Evolutionary conservation across 1,140 invertebrate genomes (phyloP), one percentile per base, ranked within the genome.

Genomic region (Bombyx mandarina): DNA sequence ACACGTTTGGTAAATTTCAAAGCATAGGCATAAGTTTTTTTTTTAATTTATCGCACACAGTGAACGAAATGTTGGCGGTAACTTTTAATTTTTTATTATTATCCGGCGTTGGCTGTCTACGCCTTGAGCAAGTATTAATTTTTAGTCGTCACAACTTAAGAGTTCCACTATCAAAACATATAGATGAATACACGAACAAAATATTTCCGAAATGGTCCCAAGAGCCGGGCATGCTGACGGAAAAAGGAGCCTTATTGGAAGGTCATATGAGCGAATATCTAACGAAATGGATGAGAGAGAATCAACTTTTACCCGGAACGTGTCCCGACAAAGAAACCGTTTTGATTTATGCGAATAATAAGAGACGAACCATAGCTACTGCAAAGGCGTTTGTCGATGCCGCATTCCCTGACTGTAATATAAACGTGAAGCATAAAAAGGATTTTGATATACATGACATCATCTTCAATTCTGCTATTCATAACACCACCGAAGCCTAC

Each of bases 131-230:
- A 72, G 75, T 86, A n/a, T 54, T 82, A 7, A 69, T 79, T 53
- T 61, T 86, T 54, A 77, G 79, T 45, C 67, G 82, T 26, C 82
- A 86, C 69, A 83, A 84, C 60, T 62, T 86, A 18, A 65, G 82
- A n/a, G 69, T 77, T 6, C 82, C 82, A 44, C 67, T 82, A 26
- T 64, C 65, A 4, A 26, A 6, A 1, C 48, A 56, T 2, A 26
- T 62, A 6, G 57, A 52, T 44, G 6, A 9, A 9, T 58, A 54
- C 12, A 22, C 61, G 10, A 44, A 52, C 0, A 56, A 58, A 35
- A 35, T 8, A 42, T 62, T 56, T 56, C 56, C 61, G 7, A 52
- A 52, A 48, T 62, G 57, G 48, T 49, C 58, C n/a, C 48, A n/a
- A 6, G n/a, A 44, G 3, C 45, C 47, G 2, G 57, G 48, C 1